These are phyloP conservation scores for Pygmarrhopalites habei DNA, from an alignment of 1,140 invertebrate species.

Conservation along the genomic window DNA sequence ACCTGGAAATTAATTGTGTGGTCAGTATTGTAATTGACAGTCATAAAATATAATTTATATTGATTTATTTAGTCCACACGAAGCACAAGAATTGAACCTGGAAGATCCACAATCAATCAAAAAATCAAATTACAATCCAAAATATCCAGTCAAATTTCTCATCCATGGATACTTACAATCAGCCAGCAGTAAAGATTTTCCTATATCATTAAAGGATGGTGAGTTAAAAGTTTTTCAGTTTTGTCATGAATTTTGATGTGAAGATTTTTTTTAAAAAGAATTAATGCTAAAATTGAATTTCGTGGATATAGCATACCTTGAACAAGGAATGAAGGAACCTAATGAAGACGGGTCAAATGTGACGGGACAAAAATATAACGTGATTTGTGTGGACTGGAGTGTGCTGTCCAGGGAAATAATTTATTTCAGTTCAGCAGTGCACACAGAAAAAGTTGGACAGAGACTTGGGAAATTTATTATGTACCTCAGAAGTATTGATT, in stretches of 20 bases:
- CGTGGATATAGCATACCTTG: too few species aligned
- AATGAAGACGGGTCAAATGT: too few species aligned
- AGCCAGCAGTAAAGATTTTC: constrained; percentile 23
- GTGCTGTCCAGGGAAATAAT: constrained; percentile 18
- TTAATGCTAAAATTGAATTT: too few species aligned
- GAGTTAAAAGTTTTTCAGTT: too few species aligned
- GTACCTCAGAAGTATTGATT: constrained; percentile 11
- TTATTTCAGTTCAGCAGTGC: constrained; percentile 22
- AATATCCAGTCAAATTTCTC: constrained; percentile 16
- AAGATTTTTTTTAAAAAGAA: too few species aligned
- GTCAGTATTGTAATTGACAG: too few species aligned
- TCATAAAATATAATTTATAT: too few species aligned
- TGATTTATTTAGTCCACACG: too few species aligned
- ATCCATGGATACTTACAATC: constrained; percentile 23
- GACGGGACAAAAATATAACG: constrained; percentile 17
- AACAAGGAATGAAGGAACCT: too few species aligned
- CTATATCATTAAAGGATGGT: constrained; percentile 18
- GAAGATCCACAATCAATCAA: constrained; percentile 16
- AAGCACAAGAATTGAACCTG: constrained; percentile 4
- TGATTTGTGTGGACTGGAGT: constrained; percentile 30
- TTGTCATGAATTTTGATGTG: too few species aligned
- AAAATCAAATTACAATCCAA: constrained; percentile 13
- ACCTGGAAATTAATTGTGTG: too few species aligned
- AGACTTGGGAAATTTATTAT: constrained; percentile 28
- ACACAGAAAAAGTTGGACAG: constrained; percentile 29